Evolutionary conservation across 1,140 invertebrate species (phyloP).

Genomic region (Manduca sexta): DNA sequence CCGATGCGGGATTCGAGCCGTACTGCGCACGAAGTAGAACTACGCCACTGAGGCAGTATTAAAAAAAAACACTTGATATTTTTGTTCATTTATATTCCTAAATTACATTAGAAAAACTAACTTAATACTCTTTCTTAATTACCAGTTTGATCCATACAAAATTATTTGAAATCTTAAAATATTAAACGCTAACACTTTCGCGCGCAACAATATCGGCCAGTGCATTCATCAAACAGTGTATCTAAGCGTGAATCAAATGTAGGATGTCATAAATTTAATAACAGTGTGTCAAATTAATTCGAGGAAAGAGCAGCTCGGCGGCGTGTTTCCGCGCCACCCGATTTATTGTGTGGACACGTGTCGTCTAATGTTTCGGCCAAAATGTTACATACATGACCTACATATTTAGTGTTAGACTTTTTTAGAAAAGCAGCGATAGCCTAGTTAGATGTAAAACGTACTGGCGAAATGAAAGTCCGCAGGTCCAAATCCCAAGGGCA

Average conservation of each 20-base stretch:
- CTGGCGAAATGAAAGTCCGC: no score
- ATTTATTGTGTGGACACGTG: conserved; percentile 58
- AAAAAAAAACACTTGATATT: no score
- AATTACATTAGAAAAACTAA: no score
- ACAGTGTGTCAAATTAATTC: conserved; percentile 73
- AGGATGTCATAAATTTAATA: conserved; percentile 73
- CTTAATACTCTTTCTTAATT: no score
- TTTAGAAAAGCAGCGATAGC: no score
- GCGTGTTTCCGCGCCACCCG: conserved; percentile 44
- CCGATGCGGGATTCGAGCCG: no score
- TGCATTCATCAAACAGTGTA: conserved; percentile 8
- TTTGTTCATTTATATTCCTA: no score
- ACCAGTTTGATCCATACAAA: no score
- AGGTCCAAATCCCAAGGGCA: no score
- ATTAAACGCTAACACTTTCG: conserved; percentile 7
- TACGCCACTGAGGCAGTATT: no score
- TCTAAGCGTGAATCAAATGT: conserved; percentile 43
- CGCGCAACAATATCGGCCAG: conserved; percentile 1
- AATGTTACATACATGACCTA: conserved; percentile 34
- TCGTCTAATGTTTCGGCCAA: conserved; percentile 47
- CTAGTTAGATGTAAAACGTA: no score
- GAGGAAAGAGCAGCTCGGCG: conserved; percentile 51
- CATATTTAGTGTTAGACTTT: conserved; percentile 10
- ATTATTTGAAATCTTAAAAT: background rate
- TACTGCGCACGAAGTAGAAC: no score